Evolutionary conservation across 2,113 vertebrate genomes (phyloP), one percentile per base, ranked within the genome.

Genomic region (Eonycteris spelaea): DNA sequence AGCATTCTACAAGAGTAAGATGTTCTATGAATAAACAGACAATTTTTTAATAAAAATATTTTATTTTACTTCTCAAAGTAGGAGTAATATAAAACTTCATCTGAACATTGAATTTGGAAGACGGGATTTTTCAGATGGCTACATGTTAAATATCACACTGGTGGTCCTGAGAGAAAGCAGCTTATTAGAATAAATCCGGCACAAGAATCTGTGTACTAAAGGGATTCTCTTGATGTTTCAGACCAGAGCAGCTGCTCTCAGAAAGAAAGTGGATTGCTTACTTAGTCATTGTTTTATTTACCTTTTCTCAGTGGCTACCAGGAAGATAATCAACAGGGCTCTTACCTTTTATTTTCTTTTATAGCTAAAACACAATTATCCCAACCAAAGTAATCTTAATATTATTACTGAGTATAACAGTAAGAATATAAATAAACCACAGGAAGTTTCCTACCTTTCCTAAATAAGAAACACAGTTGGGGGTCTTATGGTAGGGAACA

Each of bases 381-480:
- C 4, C 40, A 79, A 73, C 53, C 13, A 77, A 88, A 91, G 21
- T n/a, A 92, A 87, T 65, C 11, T 55, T 48, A 86, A 65, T 70
- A 73, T 80, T 86, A 82, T 88, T 78, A 80, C 67, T 51, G 87
- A 12, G 65, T 51, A 48, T 67, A 75, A 88, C 21, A 94, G n/a
- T 43, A 89, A 95, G 71, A 90, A 65, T 43, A 80, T 63, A 97
- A 87, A 82, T 61, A 95, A 92, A 77, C 14, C 11, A 24, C n/a
- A 45, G 63, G 61, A 73, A 6, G 43, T 59, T 94, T 97, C 98
- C 80, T 98, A 99, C 99, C 99, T 99, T 74, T 97, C 98, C 99
- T 79, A 98, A 98, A 97, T 99, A 99, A 35, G 98, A 99, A 92
- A 99, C 99, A 3, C 99, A 99, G 97, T 98, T 98, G 86, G 98